Conservation (phyloP, 2,888 invertebrate species). For the Anarsia innoxiella region DNA sequence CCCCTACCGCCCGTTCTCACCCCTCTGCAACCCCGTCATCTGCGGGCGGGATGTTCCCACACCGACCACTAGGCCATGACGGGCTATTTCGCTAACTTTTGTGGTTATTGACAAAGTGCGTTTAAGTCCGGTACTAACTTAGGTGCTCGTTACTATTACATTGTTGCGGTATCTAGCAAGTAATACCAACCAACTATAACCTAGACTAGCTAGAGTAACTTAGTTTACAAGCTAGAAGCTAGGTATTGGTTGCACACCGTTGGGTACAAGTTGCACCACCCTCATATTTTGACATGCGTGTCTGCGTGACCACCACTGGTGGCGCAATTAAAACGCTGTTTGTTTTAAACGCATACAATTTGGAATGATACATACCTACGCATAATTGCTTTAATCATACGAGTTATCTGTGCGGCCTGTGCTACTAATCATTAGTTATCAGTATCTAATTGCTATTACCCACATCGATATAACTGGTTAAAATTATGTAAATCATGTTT, state of each 20-base stretch:
- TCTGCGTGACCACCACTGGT: slow-evolving; percentile 20
- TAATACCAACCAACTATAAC: too few species aligned
- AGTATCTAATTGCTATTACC: slow-evolving; percentile 1
- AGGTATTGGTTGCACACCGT: slow-evolving; percentile 20
- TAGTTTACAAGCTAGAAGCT: too few species aligned
- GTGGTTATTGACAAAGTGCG: slow-evolving; percentile 33
- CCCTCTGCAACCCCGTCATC: slow-evolving; percentile 23
- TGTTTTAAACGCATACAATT: slow-evolving; percentile 18
- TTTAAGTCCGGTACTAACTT: too few species aligned
- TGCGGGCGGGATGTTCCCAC: slow-evolving; percentile 54
- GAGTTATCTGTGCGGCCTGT: slow-evolving; percentile 3
- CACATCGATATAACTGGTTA: slow-evolving; percentile 6
- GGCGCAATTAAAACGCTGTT: slow-evolving; percentile 19
- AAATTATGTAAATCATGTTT: slow-evolving; percentile 19
- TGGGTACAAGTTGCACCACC: slow-evolving; percentile 10
- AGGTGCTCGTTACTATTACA: too few species aligned
- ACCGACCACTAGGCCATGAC: slow-evolving; percentile 54
- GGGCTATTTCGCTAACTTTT: slow-evolving; percentile 55
- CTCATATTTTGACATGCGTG: slow-evolving; percentile 15
- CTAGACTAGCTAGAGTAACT: too few species aligned
- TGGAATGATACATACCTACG: slow-evolving; percentile 12
- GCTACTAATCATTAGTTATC: slow-evolving; percentile 2
- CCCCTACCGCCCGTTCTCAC: slow-evolving; percentile 26
- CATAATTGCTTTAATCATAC: slow-evolving; percentile 10
- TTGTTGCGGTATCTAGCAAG: too few species aligned